Evolutionary conservation across 2,113 vertebrate genomes (phyloP).

Genomic region (Peromyscus californicus): DNA sequence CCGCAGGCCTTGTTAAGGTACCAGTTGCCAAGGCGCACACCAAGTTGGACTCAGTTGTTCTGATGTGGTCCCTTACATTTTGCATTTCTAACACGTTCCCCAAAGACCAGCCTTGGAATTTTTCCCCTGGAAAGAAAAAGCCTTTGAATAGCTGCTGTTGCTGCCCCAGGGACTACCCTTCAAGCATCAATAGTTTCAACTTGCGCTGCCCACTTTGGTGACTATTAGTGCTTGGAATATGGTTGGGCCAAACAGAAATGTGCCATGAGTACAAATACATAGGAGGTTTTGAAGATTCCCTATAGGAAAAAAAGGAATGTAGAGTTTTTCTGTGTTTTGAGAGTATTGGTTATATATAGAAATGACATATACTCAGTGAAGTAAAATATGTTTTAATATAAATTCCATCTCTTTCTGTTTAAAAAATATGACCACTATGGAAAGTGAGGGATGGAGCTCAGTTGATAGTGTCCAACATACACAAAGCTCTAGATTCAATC

Average conservation of each 20-base stretch:
- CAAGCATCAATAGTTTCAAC: background rate
- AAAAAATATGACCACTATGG: background rate
- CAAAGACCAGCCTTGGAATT: background rate
- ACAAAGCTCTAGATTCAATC: no score
- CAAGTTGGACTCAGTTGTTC: background rate
- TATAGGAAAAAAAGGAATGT: background rate
- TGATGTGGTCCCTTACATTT: background rate
- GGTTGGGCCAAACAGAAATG: background rate
- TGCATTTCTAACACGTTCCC: background rate
- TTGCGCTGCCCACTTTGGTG: background rate
- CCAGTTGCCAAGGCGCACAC: background rate
- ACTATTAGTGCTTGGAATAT: background rate
- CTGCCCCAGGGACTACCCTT: background rate
- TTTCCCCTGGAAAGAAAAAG: background rate
- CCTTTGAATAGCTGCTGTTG: background rate
- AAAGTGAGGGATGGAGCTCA: background rate
- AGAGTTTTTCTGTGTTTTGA: background rate
- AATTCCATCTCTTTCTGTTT: constrained; percentile 1
- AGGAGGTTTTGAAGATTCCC: constrained; percentile 3
- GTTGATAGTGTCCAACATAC: background rate
- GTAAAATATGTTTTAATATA: constrained; percentile 40
- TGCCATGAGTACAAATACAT: background rate
- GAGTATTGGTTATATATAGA: background rate
- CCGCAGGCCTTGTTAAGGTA: background rate
- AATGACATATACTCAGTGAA: background rate